A percentile compares a stretch with the other conserved stretches of the same genome.
Evolutionary conservation across 2,888 invertebrate genomes (phyloP).

Genomic region (Ischnura elegans): DNA sequence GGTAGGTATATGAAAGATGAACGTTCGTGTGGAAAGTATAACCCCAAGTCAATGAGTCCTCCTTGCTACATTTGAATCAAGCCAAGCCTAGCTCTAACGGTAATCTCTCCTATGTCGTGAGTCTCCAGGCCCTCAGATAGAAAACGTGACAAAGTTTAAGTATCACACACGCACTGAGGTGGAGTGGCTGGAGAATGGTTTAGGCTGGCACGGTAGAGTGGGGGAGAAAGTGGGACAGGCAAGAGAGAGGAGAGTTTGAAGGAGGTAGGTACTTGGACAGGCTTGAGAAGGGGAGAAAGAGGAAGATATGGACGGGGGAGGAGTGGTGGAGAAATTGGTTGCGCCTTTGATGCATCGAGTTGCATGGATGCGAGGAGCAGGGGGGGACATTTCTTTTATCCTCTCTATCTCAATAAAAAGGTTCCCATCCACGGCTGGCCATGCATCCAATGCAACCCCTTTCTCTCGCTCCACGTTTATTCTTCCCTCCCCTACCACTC

Average conservation of each 20-base stretch:
- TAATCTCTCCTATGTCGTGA: background rate
- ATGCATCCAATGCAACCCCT: background rate
- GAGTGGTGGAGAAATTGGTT: background rate
- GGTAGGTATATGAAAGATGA: too few species aligned
- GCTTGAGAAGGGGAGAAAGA: background rate
- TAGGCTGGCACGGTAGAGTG: background rate
- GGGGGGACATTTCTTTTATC: background rate
- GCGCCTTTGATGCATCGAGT: conserved; percentile 25
- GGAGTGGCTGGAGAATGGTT: background rate
- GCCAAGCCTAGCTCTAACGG: background rate
- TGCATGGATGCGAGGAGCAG: background rate
- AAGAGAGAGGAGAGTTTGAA: background rate
- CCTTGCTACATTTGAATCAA: too few species aligned
- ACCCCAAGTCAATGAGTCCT: too few species aligned
- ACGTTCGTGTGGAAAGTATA: too few species aligned
- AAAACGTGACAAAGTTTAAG: background rate
- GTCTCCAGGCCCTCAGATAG: background rate
- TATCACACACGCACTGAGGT: background rate
- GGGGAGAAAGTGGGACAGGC: background rate
- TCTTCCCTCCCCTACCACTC: background rate
- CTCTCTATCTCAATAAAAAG: background rate
- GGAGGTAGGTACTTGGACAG: background rate
- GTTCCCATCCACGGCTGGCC: background rate
- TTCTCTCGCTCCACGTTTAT: background rate
- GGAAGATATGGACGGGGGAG: background rate